Conservation (phyloP, 37 sponge, comb jelly and placozoan species). For the Ianthella basta region DNA sequence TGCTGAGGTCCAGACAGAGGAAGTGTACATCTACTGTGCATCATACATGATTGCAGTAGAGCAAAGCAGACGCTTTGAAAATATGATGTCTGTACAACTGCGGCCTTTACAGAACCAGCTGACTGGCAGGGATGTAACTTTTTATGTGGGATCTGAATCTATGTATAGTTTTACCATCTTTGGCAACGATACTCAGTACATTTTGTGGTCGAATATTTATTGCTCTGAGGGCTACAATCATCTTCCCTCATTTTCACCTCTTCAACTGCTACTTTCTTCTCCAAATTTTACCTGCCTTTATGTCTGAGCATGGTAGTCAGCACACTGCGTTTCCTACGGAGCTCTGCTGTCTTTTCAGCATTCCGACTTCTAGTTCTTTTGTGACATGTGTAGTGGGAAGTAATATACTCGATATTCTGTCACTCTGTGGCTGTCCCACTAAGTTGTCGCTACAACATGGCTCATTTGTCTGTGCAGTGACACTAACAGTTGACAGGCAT, state of each 20-base stretch:
- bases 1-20: constrained; percentile 8
- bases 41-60: not conserved
- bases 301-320: not conserved
- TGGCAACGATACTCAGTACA: not conserved
- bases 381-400: too few species aligned
- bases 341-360: not conserved
- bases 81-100: constrained; percentile 19
- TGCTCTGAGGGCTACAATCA: constrained; percentile 15
- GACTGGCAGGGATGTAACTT: constrained; percentile 12
- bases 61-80: constrained; percentile 12
- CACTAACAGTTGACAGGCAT: too few species aligned
- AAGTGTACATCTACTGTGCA: not conserved
- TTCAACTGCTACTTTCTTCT: not conserved
- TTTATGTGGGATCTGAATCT: not conserved
- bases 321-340: not conserved
- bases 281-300: not conserved
- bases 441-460: too few species aligned
- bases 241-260: not conserved
- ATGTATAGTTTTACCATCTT: not conserved
- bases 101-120: constrained; percentile 26
- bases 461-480: too few species aligned
- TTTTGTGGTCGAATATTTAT: not conserved
- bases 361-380: not conserved
- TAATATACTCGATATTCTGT: too few species aligned
- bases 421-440: too few species aligned